Base-by-base conservation (phyloP, 2,888 invertebrate species). In the Steinernema carpocapsae region DNA sequence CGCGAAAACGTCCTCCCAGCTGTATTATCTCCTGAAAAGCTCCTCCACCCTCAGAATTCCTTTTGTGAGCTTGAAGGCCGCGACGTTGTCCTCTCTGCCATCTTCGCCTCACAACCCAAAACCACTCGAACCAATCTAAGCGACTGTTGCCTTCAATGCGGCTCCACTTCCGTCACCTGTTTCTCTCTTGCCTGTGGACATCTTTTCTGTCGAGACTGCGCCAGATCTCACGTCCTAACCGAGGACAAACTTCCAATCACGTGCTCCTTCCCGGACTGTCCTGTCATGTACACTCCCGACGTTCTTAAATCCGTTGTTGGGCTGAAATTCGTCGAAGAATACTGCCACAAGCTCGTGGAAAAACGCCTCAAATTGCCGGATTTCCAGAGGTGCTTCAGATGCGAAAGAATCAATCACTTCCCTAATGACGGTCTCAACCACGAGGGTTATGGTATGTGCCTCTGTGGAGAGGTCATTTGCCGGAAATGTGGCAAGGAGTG, bases 161-260 rank as follows among this genome's bases (percentile, higher is more conserved):
- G 37, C 22, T 12, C 10, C 24, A 7, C 6, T 12, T 24, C 52
- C 1, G 19, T 7, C 14, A 32, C 29, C 3, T 32, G 64, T 29
- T 64, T 64, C 32, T 64, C 64, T 4, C 29, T 64, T 10, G 6
- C 17, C 14, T 64, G 64, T 26, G 64, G 32, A 29, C 64, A 64
- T 32, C 32, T 64, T 14, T 64, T 64, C 64, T 64, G 64, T 17
- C 64, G 64, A 1, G 32, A 64, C n/a, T 64, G 64, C 32, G 32
- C 64, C 17, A 22, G 64, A 29, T 6, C 64, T 32, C 64, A 64
- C 32, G 64, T 32, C 14, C 64, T 64, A 4, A 32, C 64, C 19
- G 64, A 32, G 19, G 64, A 64, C 17, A 26, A 37, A 1, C 64
- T 64, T 3, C 64, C 64, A 1, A 32, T 64, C 32, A 64, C 26